phyloP scores from a whole-genome alignment of 2,888 invertebrate species.

The Drosophila flavopinicola region DNA sequence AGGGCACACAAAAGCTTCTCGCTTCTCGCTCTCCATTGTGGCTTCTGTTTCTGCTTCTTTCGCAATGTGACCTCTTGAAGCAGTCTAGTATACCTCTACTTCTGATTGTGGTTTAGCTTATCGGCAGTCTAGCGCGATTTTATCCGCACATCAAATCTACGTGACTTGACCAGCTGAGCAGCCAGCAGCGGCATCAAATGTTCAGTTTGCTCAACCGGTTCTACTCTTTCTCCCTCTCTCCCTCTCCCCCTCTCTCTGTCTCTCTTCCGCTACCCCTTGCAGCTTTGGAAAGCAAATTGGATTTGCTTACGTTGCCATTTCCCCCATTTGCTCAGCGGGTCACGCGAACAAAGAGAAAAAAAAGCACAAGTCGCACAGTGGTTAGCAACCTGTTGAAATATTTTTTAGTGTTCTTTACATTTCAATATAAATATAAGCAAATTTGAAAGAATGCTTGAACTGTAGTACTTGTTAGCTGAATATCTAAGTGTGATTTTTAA shows the following conservation, averaged over 20 bases:
- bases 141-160: conserved; percentile 42
- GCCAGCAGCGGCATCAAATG: conserved; percentile 22
- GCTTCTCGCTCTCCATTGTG: too few relatives aligned
- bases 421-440: too few relatives aligned
- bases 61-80: conserved; percentile 21
- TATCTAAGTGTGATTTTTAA: too few relatives aligned
- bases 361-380: conserved; percentile 48
- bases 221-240: conserved; percentile 1
- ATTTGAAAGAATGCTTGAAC: too few relatives aligned
- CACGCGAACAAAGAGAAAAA: conserved; percentile 54
- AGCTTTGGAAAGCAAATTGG: conserved; percentile 46
- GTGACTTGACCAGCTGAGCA: conserved; percentile 27
- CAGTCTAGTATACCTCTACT: too few relatives aligned
- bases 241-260: neutral
- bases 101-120: conserved; percentile 4
- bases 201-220: conserved; percentile 52
- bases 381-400: conserved; percentile 3
- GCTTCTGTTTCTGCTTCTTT: neutral
- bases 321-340: conserved; percentile 40
- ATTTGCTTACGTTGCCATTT: conserved; percentile 58
- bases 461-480: too few relatives aligned
- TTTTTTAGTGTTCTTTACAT: too few relatives aligned
- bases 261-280: neutral
- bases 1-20: conserved; percentile 18
- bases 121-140: conserved; percentile 1